Evolutionary conservation across 2,797 vertebrate genomes (phyloP), one percentile per base, ranked within the genome.

Genomic region (Pantherophis alleghaniensis): DNA sequence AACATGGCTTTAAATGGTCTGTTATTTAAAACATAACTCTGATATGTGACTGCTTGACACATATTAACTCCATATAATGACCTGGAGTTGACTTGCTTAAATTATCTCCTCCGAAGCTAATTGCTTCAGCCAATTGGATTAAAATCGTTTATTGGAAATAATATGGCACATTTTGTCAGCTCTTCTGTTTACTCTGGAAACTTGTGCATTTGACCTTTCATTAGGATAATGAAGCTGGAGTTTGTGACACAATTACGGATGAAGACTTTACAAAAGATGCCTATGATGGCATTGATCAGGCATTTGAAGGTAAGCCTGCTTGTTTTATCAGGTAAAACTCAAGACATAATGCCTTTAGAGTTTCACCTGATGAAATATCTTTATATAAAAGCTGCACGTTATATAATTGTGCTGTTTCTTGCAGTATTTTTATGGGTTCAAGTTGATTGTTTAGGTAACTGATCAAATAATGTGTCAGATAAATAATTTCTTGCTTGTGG

Each of bases 191-290:
- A 51, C 63, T 91, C 42, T 87, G 10, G 56, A 94, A 88, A 95
- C 69, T 3, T 94, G 37, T 93, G 87, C 9, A 47, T 94, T 95
- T 96, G 61, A 83, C 61, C 90, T 96, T 93, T 89, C 56, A 74
- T 94, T 95, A 97, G 96, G 97, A 95, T 94, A 97, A 96, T 63
- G 96, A 97, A 96, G 96, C 95, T 53, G 96, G 97, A 90, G 96
- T 96, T 90, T 95, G 95, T 93, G 96, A 91, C 61, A 95, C 96
- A 56, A 94, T 97, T 91, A 96, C 95, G 92, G 97, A 96, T 90
- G 96, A 97, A 95, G 96, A 96, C 89, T 97, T 97, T 91, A 97
- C 96, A 59, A 97, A 97, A 96, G 96, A 97, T 91, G 96, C 97
- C 32, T 97, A 95, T 37, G 97, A 97, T 94, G 94, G 96, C 69